Evolutionary conservation across 37 sponge, comb jelly and placozoan genomes (phyloP).

Genomic region (Theonella swinhoei): DNA sequence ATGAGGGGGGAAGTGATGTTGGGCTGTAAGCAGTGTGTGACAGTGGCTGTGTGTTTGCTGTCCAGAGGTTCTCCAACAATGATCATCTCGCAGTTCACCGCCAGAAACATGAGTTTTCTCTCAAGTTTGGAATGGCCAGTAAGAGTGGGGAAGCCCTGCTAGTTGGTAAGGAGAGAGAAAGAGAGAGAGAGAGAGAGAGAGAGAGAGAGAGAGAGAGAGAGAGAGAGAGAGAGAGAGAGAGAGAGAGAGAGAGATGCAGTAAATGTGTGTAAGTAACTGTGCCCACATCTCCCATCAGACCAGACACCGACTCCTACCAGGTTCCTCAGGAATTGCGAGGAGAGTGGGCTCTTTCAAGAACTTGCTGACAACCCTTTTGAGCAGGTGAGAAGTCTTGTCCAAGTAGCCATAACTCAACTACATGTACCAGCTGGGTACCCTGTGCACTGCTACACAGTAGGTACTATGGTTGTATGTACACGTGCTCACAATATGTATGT

Average conservation of each 20-base stretch:
- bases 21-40: too few relatives aligned
- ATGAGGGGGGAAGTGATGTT: too few relatives aligned
- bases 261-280: conserved; percentile 23
- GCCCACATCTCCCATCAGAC: conserved; percentile 36
- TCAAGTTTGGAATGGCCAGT: conserved; percentile 49
- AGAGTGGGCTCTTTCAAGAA: conserved; percentile 83
- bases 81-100: conserved; percentile 76
- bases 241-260: not conserved
- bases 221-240: conserved; percentile 12
- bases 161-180: conserved; percentile 39
- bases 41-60: too few relatives aligned
- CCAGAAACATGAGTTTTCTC: conserved; percentile 76
- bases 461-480: too few relatives aligned
- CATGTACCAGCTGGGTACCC: too few relatives aligned
- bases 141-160: conserved; percentile 11
- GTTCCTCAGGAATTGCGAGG: conserved; percentile 80
- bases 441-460: too few relatives aligned
- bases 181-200: not conserved
- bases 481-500: too few relatives aligned
- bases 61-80: conserved; percentile 77
- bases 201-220: conserved; percentile 4
- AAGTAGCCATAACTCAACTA: not conserved
- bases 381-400: conserved; percentile 31
- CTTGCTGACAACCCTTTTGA: conserved; percentile 89
- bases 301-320: conserved; percentile 95